Base-by-base conservation (phyloP, 1,140 invertebrate genomes). In the Lycorma delicatula region DNA sequence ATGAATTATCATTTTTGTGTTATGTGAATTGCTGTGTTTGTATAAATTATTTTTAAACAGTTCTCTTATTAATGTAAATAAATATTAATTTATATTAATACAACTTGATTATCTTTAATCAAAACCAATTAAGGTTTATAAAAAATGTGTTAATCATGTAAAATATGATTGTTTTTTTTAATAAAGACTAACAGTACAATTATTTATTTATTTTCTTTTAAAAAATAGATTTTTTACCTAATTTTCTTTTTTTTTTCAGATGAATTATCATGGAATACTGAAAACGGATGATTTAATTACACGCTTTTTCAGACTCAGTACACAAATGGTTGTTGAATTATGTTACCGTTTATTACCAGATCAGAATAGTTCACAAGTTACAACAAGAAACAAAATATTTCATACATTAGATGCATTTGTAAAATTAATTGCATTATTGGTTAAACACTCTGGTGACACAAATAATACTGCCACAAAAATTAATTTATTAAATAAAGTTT, bases 201-300 rank as follows among this genome's bases (percentile, higher is more conserved):
- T n/a, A n/a, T n/a, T n/a, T n/a, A n/a, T n/a, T n/a, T n/a, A n/a
- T n/a, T n/a, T n/a, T n/a, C n/a, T n/a, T n/a, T n/a, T n/a, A n/a
- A n/a, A n/a, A n/a, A n/a, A n/a, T n/a, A n/a, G n/a, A n/a, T n/a
- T n/a, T n/a, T n/a, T n/a, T n/a, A n/a, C n/a, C n/a, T n/a, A n/a
- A n/a, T n/a, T n/a, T n/a, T n/a, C n/a, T n/a, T 51, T 63, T 61
- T 59, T 44, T 55, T 70, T 71, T 28, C 83, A 95, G 71, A 95
- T 99, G 93, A 97, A 97, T 67, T 81, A 90, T 56, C 92, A 97
- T 63, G 96, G 96, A 2, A 94, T 99, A 47, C 74, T 98, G 12
- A 97, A 98, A 71, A 96, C 93, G 0, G 97, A 99, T 67, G 96
- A 99, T 70, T 79, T 96, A 58, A 97, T 99, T 52, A 95, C 93